phyloP scores from a whole-genome alignment of 2,113 vertebrate genomes.

The Fukomys damarensis region DNA sequence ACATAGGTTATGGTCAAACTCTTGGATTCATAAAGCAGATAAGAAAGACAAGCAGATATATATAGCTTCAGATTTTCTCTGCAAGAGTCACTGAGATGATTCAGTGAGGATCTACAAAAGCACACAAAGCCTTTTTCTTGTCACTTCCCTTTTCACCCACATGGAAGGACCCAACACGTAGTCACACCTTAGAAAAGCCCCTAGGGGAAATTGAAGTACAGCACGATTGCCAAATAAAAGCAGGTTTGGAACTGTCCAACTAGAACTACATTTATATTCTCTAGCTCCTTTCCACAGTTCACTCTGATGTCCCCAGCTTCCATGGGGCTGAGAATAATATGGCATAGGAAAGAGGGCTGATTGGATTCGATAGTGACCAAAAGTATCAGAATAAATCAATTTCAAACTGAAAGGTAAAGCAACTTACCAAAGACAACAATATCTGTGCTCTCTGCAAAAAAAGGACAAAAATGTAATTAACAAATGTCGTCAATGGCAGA shows the following conservation, averaged over 20 bases:
- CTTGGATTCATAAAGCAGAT: neutral
- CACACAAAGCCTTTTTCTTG: neutral
- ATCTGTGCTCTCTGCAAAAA: slow-evolving; percentile 88
- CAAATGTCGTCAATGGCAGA: slow-evolving; percentile 29
- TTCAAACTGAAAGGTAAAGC: slow-evolving; percentile 46
- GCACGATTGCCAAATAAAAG: neutral
- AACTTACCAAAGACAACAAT: slow-evolving; percentile 90
- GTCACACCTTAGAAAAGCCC: neutral
- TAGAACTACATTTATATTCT: neutral
- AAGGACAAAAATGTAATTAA: slow-evolving; percentile 80
- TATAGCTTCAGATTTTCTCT: neutral
- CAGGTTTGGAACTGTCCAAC: neutral
- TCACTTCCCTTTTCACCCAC: neutral
- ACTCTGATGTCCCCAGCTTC: neutral
- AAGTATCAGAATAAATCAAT: neutral
- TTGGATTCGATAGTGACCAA: fast-evolving
- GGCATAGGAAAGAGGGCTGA: neutral
- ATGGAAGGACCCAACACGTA: neutral
- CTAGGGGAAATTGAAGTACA: neutral
- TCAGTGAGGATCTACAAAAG: fast-evolving
- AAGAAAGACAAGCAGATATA: neutral
- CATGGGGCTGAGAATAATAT: fast-evolving
- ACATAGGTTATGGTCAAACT: neutral
- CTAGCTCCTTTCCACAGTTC: neutral
- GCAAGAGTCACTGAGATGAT: neutral